phyloP scores from a whole-genome alignment of 2,113 vertebrate species.

The Desmodus rotundus region DNA sequence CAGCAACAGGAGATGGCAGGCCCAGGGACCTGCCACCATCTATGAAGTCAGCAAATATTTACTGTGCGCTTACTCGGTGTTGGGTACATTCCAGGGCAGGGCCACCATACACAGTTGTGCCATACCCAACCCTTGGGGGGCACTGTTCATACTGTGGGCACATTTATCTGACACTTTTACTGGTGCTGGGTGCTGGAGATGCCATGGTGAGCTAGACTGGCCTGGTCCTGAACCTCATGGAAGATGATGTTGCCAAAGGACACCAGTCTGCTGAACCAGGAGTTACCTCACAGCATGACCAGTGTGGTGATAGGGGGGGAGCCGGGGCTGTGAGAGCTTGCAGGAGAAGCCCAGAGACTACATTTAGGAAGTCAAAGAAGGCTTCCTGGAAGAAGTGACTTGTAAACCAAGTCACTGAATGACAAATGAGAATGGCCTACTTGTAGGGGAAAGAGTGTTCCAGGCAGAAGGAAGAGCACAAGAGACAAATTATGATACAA shows the following conservation, averaged over 20 bases:
- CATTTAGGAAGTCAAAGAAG: not conserved
- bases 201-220: not conserved
- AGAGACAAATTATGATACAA: not conserved
- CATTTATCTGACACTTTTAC: not conserved
- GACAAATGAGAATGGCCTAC: not conserved
- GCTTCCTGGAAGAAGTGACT: conserved; percentile 29
- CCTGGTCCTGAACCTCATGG: not conserved
- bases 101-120: not conserved
- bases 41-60: not conserved
- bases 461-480: not conserved
- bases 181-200: not conserved
- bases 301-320: not conserved
- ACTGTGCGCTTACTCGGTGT: not conserved
- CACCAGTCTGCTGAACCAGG: not conserved
- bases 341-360: not conserved
- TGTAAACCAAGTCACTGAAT: not conserved
- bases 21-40: not conserved
- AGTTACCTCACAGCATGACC: not conserved
- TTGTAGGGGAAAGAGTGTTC: not conserved
- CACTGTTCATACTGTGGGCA: not conserved
- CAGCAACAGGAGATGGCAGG: not conserved
- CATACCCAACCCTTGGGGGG: not conserved
- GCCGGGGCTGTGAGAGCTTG: not conserved
- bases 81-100: not conserved
- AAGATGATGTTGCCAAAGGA: not conserved